Conservation (phyloP, 1,140 invertebrate genomes). For the Homarus americanus region DNA sequence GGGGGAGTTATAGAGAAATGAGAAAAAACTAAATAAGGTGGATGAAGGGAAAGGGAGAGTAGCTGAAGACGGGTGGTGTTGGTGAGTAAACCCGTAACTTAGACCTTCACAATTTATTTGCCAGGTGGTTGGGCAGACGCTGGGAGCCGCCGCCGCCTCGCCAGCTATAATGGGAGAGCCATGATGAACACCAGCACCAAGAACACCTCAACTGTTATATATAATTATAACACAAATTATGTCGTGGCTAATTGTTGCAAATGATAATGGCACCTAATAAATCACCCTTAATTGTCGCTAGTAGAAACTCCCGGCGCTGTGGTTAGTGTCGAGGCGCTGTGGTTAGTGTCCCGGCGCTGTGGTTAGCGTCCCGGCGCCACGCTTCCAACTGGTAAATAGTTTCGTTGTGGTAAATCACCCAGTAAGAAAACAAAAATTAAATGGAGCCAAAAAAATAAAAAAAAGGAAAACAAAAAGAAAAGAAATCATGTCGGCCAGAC, state of each 20-base stretch:
- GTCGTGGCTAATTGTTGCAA: conserved; percentile 47
- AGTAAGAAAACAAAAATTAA: too few relatives aligned
- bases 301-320: neutral
- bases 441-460: too few relatives aligned
- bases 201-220: conserved; percentile 33
- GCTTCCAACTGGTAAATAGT: too few relatives aligned
- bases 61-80: too few relatives aligned
- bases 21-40: conserved; percentile 4
- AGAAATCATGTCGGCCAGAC: too few relatives aligned
- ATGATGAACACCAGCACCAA: conserved; percentile 19
- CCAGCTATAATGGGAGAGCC: conserved; percentile 15
- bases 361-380: too few relatives aligned
- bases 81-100: neutral
- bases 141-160: neutral
- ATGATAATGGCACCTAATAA: conserved; percentile 42
- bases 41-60: conserved; percentile 14
- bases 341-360: neutral
- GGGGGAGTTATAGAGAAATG: neutral
- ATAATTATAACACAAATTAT: conserved; percentile 50
- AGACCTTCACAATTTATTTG: neutral
- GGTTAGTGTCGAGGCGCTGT: too few relatives aligned
- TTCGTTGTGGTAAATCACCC: too few relatives aligned
- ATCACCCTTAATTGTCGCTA: conserved; percentile 48
- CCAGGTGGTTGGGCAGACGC: neutral
- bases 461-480: too few relatives aligned